Evolutionary conservation across 2,113 vertebrate species (phyloP), one percentile per base, ranked within the genome.

Genomic region (Campylomormyrus numenius): DNA sequence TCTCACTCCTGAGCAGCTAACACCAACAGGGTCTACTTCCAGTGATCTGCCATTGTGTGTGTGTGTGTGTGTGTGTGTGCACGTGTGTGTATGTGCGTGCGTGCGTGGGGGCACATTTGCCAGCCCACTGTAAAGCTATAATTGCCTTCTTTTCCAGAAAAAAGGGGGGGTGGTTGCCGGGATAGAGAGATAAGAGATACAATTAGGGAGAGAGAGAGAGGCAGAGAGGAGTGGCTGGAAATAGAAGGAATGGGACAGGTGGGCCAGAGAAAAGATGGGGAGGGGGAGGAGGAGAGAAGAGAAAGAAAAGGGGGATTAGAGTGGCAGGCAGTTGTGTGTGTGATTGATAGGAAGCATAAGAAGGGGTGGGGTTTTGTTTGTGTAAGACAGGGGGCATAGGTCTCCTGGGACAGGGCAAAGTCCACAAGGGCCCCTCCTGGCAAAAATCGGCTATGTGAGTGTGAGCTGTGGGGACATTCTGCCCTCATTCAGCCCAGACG

Each of bases 101-200:
- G 10, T 49, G 21, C 2, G 0, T 62, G 58, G 2, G 58, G 24
- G 5, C n/a, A n/a, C 31, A 77, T 35, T 39, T 39, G 35, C 31
- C 70, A 77, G 35, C 9, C 3, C 70, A 77, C 90, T 87, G 19
- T 92, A 92, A 93, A 92, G 85, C 90, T 53, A 83, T 92, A 94
- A 95, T 95, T 93, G 94, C 88, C 91, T 91, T 91, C 91, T 91
- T 90, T 94, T 92, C 92, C 24, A 89, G 85, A 58, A 56, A 86
- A 58, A 52, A 90, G 15, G 19, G 5, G 35, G 19, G 11, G 50
- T 27, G 70, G 3, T 19, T 35, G 46, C 87, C 5, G 3, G 49
- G 88, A 50, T 62, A 27, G 74, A 19, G 31, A n/a, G 88, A 90
- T 70, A 74, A 88, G 56, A 70, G 62, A 74, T 10, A 50, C 31